Conservation (phyloP, 2,797 vertebrate genomes). For the Pterois miles region DNA sequence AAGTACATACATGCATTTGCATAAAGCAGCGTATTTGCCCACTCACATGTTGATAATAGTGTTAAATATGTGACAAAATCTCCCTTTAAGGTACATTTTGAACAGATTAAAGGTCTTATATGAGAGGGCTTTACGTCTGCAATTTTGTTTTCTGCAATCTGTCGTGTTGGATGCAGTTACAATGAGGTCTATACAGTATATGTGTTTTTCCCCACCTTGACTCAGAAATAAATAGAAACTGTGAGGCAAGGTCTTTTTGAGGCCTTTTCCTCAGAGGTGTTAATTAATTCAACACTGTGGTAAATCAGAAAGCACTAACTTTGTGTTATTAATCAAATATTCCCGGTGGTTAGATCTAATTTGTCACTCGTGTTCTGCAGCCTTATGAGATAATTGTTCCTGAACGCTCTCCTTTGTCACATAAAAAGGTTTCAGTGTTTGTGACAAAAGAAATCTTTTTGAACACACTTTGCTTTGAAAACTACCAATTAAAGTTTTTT, state of each 20-base stretch:
- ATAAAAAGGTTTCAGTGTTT: background rate
- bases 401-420: background rate
- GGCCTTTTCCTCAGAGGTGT: background rate
- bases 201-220: background rate
- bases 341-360: background rate
- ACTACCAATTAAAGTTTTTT: background rate
- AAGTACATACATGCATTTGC: too few species aligned
- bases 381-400: background rate
- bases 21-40: too few species aligned
- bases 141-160: background rate
- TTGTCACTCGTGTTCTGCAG: background rate
- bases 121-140: background rate
- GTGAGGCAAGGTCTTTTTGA: background rate
- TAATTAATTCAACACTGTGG: background rate
- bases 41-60: too few species aligned
- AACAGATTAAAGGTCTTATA: too few species aligned
- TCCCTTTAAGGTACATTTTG: too few species aligned
- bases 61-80: too few species aligned
- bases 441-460: background rate
- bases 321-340: background rate
- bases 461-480: conserved; percentile 19
- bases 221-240: background rate
- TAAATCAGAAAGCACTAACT: background rate
- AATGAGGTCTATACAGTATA: background rate
- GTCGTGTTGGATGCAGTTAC: background rate